Percentiles rank a stretch among this genome's conserved stretches.
These are phyloP conservation scores for Hyppa rectilinea DNA, from an alignment of 2,888 invertebrate species.

Conservation along the genomic window DNA sequence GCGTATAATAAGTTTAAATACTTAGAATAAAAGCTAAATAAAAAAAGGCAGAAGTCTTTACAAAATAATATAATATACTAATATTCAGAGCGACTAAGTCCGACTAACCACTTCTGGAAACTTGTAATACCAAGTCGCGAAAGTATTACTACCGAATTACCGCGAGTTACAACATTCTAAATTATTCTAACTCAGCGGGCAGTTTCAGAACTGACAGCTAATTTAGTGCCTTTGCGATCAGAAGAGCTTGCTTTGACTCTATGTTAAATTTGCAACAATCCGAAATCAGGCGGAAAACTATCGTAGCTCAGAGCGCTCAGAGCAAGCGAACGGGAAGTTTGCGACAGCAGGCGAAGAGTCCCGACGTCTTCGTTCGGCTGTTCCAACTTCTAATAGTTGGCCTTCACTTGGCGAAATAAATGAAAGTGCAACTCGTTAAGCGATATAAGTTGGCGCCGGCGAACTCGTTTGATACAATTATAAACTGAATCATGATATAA, in stretches of 20 bases:
- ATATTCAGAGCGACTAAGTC: constrained; percentile 24
- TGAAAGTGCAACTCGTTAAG: constrained; percentile 57
- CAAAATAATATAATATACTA: constrained; percentile 4
- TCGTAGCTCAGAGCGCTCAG: constrained; percentile 76
- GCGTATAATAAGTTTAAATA: no score
- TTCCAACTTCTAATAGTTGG: constrained; percentile 69
- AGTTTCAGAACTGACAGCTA: constrained; percentile 74
- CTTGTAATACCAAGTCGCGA: constrained; percentile 33
- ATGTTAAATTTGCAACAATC: constrained; percentile 85
- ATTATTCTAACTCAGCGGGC: constrained; percentile 66
- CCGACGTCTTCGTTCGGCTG: constrained; percentile 72
- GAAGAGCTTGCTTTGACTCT: constrained; percentile 80
- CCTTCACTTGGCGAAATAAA: constrained; percentile 58
- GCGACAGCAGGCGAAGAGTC: constrained; percentile 73
- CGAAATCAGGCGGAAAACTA: constrained; percentile 86
- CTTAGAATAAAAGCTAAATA: no score
- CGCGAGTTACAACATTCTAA: constrained; percentile 57
- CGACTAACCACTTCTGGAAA: constrained; percentile 34
- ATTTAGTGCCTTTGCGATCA: constrained; percentile 82
- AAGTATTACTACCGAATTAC: constrained; percentile 47
- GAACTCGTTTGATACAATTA: constrained; percentile 51
- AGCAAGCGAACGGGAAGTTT: constrained; percentile 82
- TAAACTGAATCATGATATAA: constrained; percentile 32
- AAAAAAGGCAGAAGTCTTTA: no score
- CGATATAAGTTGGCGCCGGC: constrained; percentile 38